phyloP scores from a whole-genome alignment of 2,797 vertebrate species.

The Rhinoraja longicauda region DNA sequence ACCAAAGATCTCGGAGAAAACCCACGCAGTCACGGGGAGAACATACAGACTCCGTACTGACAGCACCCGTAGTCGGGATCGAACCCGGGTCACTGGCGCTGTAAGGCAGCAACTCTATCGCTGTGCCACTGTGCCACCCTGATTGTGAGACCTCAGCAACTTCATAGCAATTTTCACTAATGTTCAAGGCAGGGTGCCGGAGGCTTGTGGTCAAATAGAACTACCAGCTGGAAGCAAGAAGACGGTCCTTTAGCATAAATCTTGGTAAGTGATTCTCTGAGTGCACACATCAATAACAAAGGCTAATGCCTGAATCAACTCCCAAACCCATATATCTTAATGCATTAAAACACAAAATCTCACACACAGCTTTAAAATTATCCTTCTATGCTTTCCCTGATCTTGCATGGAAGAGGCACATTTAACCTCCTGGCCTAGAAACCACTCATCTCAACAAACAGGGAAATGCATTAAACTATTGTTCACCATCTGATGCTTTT shows the following conservation, averaged over 20 bases:
- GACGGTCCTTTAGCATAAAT: background rate
- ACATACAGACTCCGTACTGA: too few relatives aligned
- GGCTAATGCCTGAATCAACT: background rate
- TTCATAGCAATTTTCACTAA: background rate
- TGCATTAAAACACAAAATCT: background rate
- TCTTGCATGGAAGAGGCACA: background rate
- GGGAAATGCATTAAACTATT: background rate
- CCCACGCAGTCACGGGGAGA: too few relatives aligned
- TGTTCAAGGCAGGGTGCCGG: background rate
- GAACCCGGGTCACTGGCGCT: too few relatives aligned
- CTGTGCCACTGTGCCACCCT: too few relatives aligned
- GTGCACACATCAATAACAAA: background rate
- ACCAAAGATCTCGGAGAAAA: too few relatives aligned
- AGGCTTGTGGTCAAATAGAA: background rate
- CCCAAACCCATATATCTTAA: background rate
- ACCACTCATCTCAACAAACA: background rate
- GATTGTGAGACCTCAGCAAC: background rate
- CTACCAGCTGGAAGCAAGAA: background rate
- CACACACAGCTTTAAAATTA: background rate
- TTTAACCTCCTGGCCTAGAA: background rate
- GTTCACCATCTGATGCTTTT: background rate
- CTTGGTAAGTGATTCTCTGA: background rate
- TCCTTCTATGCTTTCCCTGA: background rate
- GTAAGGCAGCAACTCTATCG: too few relatives aligned
- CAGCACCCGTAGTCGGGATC: too few relatives aligned